Base-by-base conservation (phyloP, 1,140 invertebrate genomes). In the Bombus confusus region DNA sequence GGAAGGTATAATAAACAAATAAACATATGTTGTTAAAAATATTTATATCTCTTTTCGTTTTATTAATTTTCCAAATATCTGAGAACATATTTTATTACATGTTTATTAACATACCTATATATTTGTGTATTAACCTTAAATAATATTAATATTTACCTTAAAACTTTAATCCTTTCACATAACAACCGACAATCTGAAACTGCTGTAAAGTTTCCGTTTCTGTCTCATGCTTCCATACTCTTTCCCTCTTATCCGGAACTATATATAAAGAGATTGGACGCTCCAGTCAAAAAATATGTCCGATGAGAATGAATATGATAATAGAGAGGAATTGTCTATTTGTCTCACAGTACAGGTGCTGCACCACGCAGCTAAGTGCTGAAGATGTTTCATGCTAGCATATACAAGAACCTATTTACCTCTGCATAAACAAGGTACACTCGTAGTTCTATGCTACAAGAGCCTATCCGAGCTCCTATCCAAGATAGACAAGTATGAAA, bases 11-110 rank as follows among this genome's bases (percentile, higher is more conserved):
- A 69, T 10, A 59, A 79, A 85, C 22, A 37, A 12, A 66, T 47
- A 79, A 75, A 87, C 1, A 73, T 28, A 18, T 22, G 6, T 52
- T 22, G 18, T 52, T 10, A 31, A 62, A 62, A 47, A 34, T 34
- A 47, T 12, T 64, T 82, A 9, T 28, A 13, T 15, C 0, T 12
- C 37, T 47, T 18, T 22, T 22, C 8, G 10, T 37, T 43, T n/a
- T 75, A 13, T 74, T 22, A 47, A 31, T 3, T 74, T 82, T 74
- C 37, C 8, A 74, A 37, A 62, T 71, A 80, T 41, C 31, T 73
- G 10, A 9, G 31, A 25, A 3, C 2, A 18, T 62, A n/a, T 22
- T 12, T 18, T 10, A 43, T 72, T 57, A 59, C 22, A 43, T 0
- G 4, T n/a, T 13, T 34, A 8, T 47, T 75, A 39, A n/a, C 66